Evolutionary conservation across 1,140 invertebrate species (phyloP).

Genomic region (Drosophila gunungcola): DNA sequence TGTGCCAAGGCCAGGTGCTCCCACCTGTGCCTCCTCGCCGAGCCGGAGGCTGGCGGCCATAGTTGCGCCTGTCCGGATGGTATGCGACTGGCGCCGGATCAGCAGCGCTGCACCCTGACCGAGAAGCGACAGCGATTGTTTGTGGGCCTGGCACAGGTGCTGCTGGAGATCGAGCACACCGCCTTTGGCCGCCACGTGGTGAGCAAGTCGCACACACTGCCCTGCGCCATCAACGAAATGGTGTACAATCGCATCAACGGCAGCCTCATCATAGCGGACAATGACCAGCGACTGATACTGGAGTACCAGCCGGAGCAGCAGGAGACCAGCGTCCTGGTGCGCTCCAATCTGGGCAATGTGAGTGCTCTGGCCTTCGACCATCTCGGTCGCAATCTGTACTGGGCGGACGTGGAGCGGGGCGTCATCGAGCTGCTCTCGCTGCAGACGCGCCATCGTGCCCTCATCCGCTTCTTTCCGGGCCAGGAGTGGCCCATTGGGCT

Average conservation of each 20-base stretch:
- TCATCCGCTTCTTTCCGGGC: constrained; percentile 86
- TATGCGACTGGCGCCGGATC: constrained; percentile 86
- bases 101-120: constrained; percentile 86
- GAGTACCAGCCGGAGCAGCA: constrained; percentile 84
- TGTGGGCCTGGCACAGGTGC: constrained; percentile 76
- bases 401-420: constrained; percentile 86
- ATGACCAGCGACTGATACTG: constrained; percentile 84
- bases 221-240: constrained; percentile 83
- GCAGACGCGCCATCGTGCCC: constrained; percentile 85
- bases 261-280: constrained; percentile 86
- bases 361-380: constrained; percentile 89
- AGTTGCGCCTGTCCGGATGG: constrained; percentile 92
- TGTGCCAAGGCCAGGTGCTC: constrained; percentile 89
- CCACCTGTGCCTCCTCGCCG: constrained; percentile 92
- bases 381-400: constrained; percentile 88
- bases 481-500: constrained; percentile 87
- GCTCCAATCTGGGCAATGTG: constrained; percentile 86
- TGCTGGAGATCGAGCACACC: constrained; percentile 85
- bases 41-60: constrained; percentile 86
- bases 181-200: constrained; percentile 85
- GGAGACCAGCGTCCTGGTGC: constrained; percentile 74
- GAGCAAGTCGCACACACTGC: constrained; percentile 71
- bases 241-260: constrained; percentile 85
- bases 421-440: constrained; percentile 87
- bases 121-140: constrained; percentile 84